Base-by-base conservation (phyloP, 2,113 vertebrate species). In the Mellivora capensis region DNA sequence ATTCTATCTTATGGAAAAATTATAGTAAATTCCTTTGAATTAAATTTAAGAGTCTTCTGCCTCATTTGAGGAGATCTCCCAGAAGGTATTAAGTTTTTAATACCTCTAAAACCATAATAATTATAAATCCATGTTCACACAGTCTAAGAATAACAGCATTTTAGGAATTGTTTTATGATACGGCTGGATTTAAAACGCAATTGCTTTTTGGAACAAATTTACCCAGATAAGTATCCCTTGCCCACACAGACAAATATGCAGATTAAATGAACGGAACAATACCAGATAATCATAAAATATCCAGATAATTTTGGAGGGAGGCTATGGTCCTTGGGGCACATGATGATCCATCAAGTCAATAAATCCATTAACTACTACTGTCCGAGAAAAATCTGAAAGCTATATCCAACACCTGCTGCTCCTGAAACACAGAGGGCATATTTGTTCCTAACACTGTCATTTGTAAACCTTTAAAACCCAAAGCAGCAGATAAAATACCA, bases 361-460 rank as follows among this genome's bases (percentile, higher is more conserved):
- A 97, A 98, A 98, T 96, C 57, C 49, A 95, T 31, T 64, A 93
- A 96, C 84, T 87, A 93, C 95, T 82, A 81, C 95, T 93, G 86
- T 92, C 93, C 72, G 89, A 84, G 67, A 96, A 49, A 71, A 94
- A 98, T 96, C 92, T 93, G 97, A 98, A 98, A 93, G 83, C 93
- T 97, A 84, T 77, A 52, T 88, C 87, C 79, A 97, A 96, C 98
- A 98, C 98, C 98, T 98, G 98, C 98, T 97, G 85, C 90, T 98
- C 80, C 34, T 97, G 94, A 98, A 97, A 97, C 97, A 98, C 98
- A 98, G 97, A 98, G 96, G 98, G 86, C 87, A 57, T 14, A 89
- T 97, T 98, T 98, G 93, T 80, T 95, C 94, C 95, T 83, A 96
- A 84, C 86, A 90, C 94, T 97, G 96, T 98, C 91, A 80, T 59